These are phyloP conservation scores for Desmodus rotundus DNA, from an alignment of 2,113 vertebrate species.

Conservation along the genomic window DNA sequence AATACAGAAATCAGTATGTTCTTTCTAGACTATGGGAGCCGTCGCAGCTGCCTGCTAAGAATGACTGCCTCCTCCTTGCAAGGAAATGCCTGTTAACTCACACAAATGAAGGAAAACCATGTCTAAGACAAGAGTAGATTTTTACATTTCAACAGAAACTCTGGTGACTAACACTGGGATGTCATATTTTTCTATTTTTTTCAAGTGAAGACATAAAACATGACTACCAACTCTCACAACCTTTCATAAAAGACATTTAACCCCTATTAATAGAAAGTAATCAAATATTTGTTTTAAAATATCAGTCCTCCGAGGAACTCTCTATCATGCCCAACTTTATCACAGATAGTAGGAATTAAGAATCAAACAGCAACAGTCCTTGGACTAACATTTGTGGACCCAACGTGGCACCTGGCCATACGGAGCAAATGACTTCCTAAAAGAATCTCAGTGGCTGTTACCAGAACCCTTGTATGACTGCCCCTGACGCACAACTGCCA, in stretches of 20 bases:
- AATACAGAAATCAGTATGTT: not conserved
- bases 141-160: not conserved
- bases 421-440: not conserved
- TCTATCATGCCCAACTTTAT: not conserved
- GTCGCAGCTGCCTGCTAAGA: not conserved
- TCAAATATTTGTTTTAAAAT: not conserved
- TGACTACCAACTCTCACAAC: not conserved
- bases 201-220: not conserved
- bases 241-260: not conserved
- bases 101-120: not conserved
- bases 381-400: not conserved
- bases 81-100: not conserved
- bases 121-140: not conserved
- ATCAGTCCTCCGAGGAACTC: not conserved
- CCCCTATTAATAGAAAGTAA: not conserved
- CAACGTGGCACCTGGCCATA: not conserved
- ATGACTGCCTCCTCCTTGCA: not conserved
- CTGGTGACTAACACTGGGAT: not conserved
- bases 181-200: not conserved
- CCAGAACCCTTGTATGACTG: not conserved
- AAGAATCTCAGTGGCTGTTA: not conserved
- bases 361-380: not conserved
- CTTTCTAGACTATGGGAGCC: not conserved
- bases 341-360: not conserved
- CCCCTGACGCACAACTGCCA: rapidly evolving